phyloP scores from a whole-genome alignment of 2,797 vertebrate genomes.

The Florisuga fusca region DNA sequence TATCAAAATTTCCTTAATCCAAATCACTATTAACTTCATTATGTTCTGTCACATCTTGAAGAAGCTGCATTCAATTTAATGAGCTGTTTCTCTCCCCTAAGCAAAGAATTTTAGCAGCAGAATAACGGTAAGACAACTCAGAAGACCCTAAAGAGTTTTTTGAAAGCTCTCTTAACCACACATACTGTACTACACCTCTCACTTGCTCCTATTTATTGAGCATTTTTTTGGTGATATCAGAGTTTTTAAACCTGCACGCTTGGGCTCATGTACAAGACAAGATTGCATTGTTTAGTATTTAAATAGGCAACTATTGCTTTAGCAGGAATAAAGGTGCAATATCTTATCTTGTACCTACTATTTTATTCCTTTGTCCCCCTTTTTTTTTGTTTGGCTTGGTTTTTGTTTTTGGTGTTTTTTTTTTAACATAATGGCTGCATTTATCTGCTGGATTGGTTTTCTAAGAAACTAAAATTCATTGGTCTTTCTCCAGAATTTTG shows the following conservation, averaged over 20 bases:
- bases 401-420: neutral
- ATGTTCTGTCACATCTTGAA: slow-evolving; percentile 65
- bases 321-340: neutral
- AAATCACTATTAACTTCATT: slow-evolving; percentile 68
- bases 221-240: neutral
- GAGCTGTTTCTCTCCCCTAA: slow-evolving; percentile 51
- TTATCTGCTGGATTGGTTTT: neutral
- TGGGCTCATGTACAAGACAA: neutral
- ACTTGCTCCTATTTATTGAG: neutral
- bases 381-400: too few relatives aligned
- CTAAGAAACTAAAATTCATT: neutral
- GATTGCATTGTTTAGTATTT: neutral
- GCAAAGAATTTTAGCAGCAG: slow-evolving; percentile 49
- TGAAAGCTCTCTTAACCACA: slow-evolving; percentile 1
- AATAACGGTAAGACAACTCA: slow-evolving; percentile 17
- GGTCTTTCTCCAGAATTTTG: neutral
- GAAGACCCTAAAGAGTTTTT: slow-evolving; percentile 4
- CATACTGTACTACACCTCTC: neutral
- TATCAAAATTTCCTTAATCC: slow-evolving; percentile 64
- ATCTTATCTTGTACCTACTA: neutral
- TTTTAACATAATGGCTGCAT: neutral
- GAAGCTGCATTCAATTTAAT: slow-evolving; percentile 49
- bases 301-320: neutral
- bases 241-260: neutral
- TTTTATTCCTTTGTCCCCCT: neutral